Evolutionary conservation across 2,797 vertebrate genomes (phyloP), one percentile per base, ranked within the genome.

Genomic region (Coccyzus lansbergi): DNA sequence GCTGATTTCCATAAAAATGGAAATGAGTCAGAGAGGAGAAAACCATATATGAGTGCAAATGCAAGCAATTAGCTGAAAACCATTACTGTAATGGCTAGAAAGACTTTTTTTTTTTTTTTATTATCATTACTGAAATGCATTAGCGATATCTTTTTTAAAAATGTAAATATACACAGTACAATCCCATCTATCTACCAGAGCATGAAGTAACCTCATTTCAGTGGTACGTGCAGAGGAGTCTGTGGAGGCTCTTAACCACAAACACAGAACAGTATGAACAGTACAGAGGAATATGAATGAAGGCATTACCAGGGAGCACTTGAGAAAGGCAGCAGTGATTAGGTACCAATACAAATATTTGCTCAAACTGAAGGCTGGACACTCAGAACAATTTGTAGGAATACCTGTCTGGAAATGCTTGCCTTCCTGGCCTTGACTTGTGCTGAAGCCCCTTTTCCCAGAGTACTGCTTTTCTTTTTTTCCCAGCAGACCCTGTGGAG

Each of bases 1-100:
- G 60, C 81, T 92, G 82, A 94, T 95, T 96, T 96, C 60, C 95
- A 96, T 96, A 95, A 92, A 96, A 94, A 93, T 92, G 68, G 81
- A 94, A 94, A 96, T 96, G 78, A 95, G 71, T 74, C 81, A 85
- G 92, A 84, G 86, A 92, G 75, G 36, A 29, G 42, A 90, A 78
- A 90, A 77, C 86, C 72, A 71, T 84, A 92, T 93, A 51, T 77
- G 95, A 94, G 81, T 8, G 14, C 53, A 94, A 96, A 95, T 95
- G 88, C 64, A 90, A 95, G 90, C 86, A 95, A 95, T 96, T 96
- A 96, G 83, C 90, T 94, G 83, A 80, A 86, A 94, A 68, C 88
- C 94, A 94, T 95, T 94, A 96, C 92, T 77, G 68, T 96, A 96
- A 96, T 96, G 88, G 83, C 68, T 74, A 64, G 90, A 56, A 95